These are phyloP conservation scores for Odontocolon sp. DNA, from an alignment of 2,888 invertebrate genomes.

Conservation along the genomic window DNA sequence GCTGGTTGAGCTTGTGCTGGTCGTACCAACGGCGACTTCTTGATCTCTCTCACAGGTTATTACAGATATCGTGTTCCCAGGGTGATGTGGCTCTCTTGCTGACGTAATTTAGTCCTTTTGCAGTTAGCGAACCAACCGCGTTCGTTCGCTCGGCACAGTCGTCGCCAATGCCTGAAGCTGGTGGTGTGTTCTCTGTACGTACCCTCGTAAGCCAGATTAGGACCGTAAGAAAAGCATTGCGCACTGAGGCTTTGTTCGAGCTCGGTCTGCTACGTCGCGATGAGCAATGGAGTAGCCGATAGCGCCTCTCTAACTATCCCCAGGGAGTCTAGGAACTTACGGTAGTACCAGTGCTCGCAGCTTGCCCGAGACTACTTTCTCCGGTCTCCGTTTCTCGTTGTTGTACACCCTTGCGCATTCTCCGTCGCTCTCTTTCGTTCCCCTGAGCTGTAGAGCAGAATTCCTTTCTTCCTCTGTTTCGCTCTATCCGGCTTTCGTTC, in stretches of 20 bases:
- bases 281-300: constrained; percentile 76
- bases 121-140: constrained; percentile 34
- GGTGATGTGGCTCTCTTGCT: constrained; percentile 62
- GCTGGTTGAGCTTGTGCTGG: background rate
- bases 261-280: constrained; percentile 70
- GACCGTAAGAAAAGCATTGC: constrained; percentile 75
- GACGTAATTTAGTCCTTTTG: constrained; percentile 66
- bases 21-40: background rate
- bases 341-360: constrained; percentile 19
- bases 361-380: constrained; percentile 45
- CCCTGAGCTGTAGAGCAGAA: background rate
- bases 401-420: constrained; percentile 16
- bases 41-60: constrained; percentile 63
- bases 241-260: constrained; percentile 72
- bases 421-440: constrained; percentile 24
- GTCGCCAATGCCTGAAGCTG: constrained; percentile 25
- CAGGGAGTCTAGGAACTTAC: constrained; percentile 65
- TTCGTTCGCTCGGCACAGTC: constrained; percentile 29
- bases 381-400: constrained; percentile 44
- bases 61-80: constrained; percentile 64
- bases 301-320: constrained; percentile 71
- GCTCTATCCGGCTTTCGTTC: no score
- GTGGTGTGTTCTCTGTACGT: constrained; percentile 30
- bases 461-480: no score
- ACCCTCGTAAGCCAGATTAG: constrained; percentile 73